Percentiles rank a stretch among this genome's conserved stretches.
phyloP scores from a whole-genome alignment of 2,113 vertebrate genomes.

The Mionectes macconnelli region DNA sequence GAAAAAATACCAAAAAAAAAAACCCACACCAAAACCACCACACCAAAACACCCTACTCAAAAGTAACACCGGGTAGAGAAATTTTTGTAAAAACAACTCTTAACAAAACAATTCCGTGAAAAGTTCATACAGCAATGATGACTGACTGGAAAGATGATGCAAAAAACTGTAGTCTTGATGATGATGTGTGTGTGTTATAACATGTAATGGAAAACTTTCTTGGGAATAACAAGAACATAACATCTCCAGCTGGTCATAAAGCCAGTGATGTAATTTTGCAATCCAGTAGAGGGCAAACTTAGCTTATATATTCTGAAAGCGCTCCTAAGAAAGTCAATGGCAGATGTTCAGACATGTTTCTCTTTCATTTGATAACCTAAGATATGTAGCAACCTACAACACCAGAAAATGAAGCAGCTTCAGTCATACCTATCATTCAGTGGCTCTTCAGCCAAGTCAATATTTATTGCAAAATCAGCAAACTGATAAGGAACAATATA shows the following conservation, averaged over 20 bases:
- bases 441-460: not conserved
- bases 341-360: constrained; percentile 23
- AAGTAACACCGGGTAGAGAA: not conserved
- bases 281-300: constrained; percentile 80
- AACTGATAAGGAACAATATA: not conserved
- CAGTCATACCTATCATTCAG: not conserved
- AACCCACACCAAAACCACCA: too few species aligned
- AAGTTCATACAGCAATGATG: not conserved
- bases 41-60: not conserved
- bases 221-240: not conserved
- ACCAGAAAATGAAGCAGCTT: not conserved
- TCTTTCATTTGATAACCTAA: constrained; percentile 33
- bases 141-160: not conserved
- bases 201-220: not conserved
- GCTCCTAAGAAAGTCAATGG: not conserved
- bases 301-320: constrained; percentile 37
- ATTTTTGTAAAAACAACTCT: not conserved
- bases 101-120: not conserved
- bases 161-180: not conserved
- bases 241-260: not conserved
- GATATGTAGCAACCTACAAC: not conserved
- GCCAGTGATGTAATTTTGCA: constrained; percentile 37
- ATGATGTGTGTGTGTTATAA: not conserved
- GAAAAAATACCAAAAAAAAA: not conserved
- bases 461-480: constrained; percentile 13